phyloP scores from a whole-genome alignment of 2,888 invertebrate species.

The Lasioglossum zephyrum region DNA sequence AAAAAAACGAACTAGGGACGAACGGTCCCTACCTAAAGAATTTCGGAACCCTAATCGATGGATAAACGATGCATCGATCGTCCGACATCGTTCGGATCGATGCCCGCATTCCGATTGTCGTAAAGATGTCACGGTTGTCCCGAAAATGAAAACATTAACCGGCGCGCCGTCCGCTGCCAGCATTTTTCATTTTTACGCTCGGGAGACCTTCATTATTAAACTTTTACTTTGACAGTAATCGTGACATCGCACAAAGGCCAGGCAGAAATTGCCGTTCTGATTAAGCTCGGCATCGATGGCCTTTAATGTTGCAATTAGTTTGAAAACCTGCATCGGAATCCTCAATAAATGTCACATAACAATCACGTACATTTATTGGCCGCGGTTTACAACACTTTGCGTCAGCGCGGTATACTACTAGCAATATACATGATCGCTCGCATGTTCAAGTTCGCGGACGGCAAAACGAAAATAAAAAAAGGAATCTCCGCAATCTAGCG shows the following conservation, averaged over 20 bases:
- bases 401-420: neutral
- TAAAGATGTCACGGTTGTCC: neutral
- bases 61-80: neutral
- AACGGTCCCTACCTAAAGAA: neutral
- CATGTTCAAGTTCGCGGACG: neutral
- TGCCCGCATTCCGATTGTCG: neutral
- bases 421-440: neutral
- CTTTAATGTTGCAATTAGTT: constrained; percentile 35
- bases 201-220: constrained; percentile 8
- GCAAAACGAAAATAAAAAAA: neutral
- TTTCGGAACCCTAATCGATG: neutral
- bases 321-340: constrained; percentile 25
- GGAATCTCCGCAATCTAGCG: neutral
- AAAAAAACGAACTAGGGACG: neutral
- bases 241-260: constrained; percentile 8
- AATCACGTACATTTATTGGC: constrained; percentile 13
- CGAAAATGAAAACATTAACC: neutral
- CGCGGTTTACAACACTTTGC: neutral
- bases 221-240: constrained; percentile 37
- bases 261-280: constrained; percentile 3
- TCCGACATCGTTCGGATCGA: neutral
- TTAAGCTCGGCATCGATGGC: neutral
- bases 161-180: neutral
- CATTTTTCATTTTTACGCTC: constrained; percentile 19
- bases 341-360: constrained; percentile 34